Evolutionary conservation across 2,888 invertebrate genomes (phyloP).

Genomic region (Drosophila maculinotata): DNA sequence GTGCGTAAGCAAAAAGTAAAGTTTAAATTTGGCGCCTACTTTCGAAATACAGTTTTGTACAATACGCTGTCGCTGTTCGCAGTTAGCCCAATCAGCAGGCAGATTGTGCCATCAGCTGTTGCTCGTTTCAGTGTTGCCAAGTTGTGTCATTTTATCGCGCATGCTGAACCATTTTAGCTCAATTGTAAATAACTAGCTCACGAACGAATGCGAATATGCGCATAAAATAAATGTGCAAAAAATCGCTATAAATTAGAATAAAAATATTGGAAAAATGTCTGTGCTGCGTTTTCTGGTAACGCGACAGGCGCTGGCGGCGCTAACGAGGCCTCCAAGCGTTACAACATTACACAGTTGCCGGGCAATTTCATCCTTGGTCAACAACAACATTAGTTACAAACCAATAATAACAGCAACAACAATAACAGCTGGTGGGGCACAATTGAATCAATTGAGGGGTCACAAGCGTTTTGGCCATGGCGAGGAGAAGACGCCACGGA

Average conservation of each 20-base stretch:
- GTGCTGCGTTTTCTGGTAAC: conserved; percentile 67
- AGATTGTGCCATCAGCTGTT: conserved; percentile 26
- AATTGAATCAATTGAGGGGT: conserved; percentile 72
- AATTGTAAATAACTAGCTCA: conserved; percentile 9
- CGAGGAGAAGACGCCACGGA: conserved; percentile 82
- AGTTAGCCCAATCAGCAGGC: neutral
- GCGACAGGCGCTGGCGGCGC: conserved; percentile 61
- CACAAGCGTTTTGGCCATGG: conserved; percentile 87
- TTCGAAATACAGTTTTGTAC: neutral
- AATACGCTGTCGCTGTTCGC: neutral
- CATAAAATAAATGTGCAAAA: conserved; percentile 24
- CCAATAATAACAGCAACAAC: conserved; percentile 17
- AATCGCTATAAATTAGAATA: conserved; percentile 9
- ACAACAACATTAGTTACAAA: conserved; percentile 12
- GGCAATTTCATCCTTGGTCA: conserved; percentile 30
- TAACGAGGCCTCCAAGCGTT: conserved; percentile 34
- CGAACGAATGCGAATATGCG: conserved; percentile 23
- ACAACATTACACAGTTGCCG: conserved; percentile 30
- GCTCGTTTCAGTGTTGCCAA: conserved; percentile 3
- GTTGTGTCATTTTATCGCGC: neutral
- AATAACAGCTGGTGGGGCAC: conserved; percentile 9
- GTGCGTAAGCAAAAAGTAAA: too few relatives aligned
- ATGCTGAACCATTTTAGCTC: neutral
- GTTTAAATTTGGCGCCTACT: neutral
- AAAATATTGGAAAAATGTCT: conserved; percentile 52